Evolutionary conservation across 2,888 invertebrate genomes (phyloP).

Genomic region (Kuschelorhynchus macadamiae): DNA sequence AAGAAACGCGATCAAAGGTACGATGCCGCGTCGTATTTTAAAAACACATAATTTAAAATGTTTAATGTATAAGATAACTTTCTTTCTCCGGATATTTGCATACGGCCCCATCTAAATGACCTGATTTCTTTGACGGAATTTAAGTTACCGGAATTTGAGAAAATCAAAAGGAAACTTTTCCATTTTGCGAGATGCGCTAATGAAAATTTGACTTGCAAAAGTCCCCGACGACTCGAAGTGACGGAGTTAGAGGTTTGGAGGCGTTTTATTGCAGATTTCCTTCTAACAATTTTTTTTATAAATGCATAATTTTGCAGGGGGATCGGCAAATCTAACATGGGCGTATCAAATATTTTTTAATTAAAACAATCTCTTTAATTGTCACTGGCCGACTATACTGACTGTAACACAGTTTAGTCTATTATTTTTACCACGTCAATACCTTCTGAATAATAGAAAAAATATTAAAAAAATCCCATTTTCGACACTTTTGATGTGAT

Average conservation of each 20-base stretch:
- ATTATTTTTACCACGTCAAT: no score
- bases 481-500: no score
- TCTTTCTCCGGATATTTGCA: slow-evolving; percentile 38
- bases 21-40: not conserved
- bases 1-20: not conserved
- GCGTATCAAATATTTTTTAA: no score
- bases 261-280: not conserved
- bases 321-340: no score
- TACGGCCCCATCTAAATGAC: slow-evolving; percentile 32
- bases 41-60: slow-evolving; percentile 18
- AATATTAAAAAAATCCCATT: no score
- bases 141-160: slow-evolving; percentile 38
- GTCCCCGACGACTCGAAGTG: not conserved
- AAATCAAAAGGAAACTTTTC: slow-evolving; percentile 47
- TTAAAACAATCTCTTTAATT: no score
- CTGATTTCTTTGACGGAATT: slow-evolving; percentile 40
- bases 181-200: slow-evolving; percentile 41
- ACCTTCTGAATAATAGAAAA: no score
- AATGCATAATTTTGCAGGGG: not conserved
- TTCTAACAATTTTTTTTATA: not conserved
- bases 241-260: not conserved
- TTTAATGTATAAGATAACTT: slow-evolving; percentile 36
- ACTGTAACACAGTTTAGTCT: no score
- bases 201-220: slow-evolving; percentile 49
- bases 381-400: no score